These are phyloP conservation scores for Agraylea sexmaculata DNA, from an alignment of 1,140 invertebrate species.

Conservation along the genomic window DNA sequence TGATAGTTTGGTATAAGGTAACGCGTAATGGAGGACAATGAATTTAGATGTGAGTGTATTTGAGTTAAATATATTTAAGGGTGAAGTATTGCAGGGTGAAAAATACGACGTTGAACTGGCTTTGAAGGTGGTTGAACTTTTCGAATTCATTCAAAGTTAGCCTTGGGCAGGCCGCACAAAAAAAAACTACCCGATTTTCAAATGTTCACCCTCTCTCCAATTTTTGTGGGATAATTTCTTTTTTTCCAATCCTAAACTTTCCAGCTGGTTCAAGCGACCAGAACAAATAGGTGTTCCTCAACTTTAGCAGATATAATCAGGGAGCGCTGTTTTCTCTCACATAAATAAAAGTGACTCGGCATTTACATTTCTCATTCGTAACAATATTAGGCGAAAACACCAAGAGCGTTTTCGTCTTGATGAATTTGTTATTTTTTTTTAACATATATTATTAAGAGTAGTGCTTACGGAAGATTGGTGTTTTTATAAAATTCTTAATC, in stretches of 20 bases:
- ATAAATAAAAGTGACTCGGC: too few species aligned
- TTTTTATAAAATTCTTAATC: too few species aligned
- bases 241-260: neutral
- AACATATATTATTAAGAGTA: neutral
- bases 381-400: too few species aligned
- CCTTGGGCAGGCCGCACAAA: neutral
- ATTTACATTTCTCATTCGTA: too few species aligned
- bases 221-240: neutral
- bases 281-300: constrained; percentile 16
- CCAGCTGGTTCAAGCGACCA: constrained; percentile 16
- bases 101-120: constrained; percentile 8
- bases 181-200: neutral
- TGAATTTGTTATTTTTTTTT: neutral
- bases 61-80: neutral
- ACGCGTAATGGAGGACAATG: too few species aligned
- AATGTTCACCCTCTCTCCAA: neutral
- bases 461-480: neutral
- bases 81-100: constrained; percentile 5
- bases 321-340: constrained; percentile 10
- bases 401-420: neutral
- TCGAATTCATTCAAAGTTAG: constrained; percentile 12
- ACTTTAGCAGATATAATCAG: constrained; percentile 8
- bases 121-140: constrained; percentile 12
- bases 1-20: too few species aligned
- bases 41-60: too few species aligned